These are phyloP conservation scores for Megaustenia siamemsis DNA, from an alignment of 2,888 invertebrate species.

Conservation along the genomic window DNA sequence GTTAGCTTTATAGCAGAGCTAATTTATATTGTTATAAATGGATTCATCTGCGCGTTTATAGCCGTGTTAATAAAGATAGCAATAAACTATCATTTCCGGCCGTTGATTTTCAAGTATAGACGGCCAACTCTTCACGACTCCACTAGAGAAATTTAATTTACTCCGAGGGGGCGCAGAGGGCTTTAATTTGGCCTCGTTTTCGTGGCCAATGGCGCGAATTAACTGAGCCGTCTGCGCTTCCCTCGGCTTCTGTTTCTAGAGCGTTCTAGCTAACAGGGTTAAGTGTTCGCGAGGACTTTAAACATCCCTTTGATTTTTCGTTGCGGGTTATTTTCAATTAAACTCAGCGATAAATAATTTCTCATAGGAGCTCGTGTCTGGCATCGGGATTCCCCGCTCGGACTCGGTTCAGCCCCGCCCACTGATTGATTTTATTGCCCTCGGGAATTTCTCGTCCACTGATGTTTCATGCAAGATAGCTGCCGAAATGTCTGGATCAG, in stretches of 20 bases:
- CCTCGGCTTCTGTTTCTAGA: constrained; percentile 47
- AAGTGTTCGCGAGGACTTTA: constrained; percentile 48
- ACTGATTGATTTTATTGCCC: constrained; percentile 51
- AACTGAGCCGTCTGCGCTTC: constrained; percentile 47
- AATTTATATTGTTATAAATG: not conserved
- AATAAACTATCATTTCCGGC: not conserved
- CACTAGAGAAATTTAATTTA: constrained; percentile 47
- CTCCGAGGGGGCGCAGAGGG: constrained; percentile 33
- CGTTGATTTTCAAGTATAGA: constrained; percentile 4
- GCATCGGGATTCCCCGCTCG: constrained; percentile 39
- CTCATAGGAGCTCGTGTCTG: constrained; percentile 48
- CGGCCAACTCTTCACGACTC: constrained; percentile 11
- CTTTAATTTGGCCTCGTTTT: constrained; percentile 53
- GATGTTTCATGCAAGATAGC: not conserved
- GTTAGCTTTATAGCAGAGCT: not conserved
- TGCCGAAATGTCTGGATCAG: not conserved
- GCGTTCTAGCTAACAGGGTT: constrained; percentile 45
- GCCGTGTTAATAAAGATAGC: not conserved
- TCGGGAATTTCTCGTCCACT: constrained; percentile 14
- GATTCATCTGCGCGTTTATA: not conserved
- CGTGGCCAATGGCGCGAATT: constrained; percentile 53
- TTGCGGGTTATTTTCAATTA: constrained; percentile 51
- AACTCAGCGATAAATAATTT: constrained; percentile 52
- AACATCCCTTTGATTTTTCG: constrained; percentile 53
- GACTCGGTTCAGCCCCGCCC: constrained; percentile 40